These are phyloP conservation scores for Bombus picipes DNA, from an alignment of 1,140 invertebrate genomes.

Conservation along the genomic window DNA sequence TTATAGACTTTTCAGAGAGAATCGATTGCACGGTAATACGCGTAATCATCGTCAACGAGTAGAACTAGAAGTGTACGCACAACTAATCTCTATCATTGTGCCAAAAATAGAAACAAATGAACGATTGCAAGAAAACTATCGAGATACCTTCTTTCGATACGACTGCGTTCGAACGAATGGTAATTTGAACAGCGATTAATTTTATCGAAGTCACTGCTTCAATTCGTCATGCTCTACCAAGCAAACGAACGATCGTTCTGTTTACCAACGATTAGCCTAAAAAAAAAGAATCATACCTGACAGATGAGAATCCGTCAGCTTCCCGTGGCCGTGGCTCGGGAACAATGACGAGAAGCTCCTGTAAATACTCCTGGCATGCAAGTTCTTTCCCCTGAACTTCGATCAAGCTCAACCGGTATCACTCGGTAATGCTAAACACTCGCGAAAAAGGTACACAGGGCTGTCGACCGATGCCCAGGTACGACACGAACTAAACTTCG, in stretches of 20 bases:
- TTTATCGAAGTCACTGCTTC: neutral
- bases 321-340: constrained; percentile 47
- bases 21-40: constrained; percentile 22
- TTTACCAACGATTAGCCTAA: neutral
- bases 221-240: neutral
- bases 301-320: constrained; percentile 50
- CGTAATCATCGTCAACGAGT: neutral
- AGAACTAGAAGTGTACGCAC: neutral
- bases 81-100: neutral
- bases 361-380: constrained; percentile 46
- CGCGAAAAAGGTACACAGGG: constrained; percentile 14
- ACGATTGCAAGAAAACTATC: neutral
- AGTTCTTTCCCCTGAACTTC: constrained; percentile 4
- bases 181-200: neutral
- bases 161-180: neutral
- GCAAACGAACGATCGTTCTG: neutral
- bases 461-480: constrained; percentile 45
- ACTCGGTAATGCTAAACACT: neutral
- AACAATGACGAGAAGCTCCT: constrained; percentile 33
- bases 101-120: constrained; percentile 6
- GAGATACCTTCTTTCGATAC: no score
- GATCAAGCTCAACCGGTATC: constrained; percentile 11
- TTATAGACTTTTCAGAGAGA: constrained; percentile 2
- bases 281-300: constrained; percentile 18
- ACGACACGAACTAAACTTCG: constrained; percentile 42